A percentile compares a stretch with the other conserved stretches of the same genome.
Evolutionary conservation across 2,113 vertebrate species (phyloP).

Genomic region (Triplophysa siluroides): DNA sequence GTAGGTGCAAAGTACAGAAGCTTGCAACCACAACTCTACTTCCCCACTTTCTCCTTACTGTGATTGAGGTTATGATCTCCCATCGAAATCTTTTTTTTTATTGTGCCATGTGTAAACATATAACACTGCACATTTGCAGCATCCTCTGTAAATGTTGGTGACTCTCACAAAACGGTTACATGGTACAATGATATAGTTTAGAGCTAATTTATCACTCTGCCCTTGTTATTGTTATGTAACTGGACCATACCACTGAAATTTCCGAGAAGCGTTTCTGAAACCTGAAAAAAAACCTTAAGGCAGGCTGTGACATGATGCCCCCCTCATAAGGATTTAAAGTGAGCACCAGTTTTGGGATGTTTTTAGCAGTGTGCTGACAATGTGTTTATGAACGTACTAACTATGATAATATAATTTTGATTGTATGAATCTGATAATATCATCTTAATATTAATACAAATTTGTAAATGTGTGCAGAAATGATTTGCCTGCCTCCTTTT

Average conservation of each 20-base stretch:
- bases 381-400: too few relatives aligned
- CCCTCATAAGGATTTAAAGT: background rate
- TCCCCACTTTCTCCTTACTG: background rate
- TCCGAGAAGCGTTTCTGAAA: background rate
- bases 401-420: too few relatives aligned
- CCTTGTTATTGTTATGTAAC: slow-evolving; percentile 23
- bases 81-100: background rate
- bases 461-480: too few relatives aligned
- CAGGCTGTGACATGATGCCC: background rate
- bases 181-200: slow-evolving; percentile 12
- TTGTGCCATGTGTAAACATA: background rate
- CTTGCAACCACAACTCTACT: background rate
- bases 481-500: too few relatives aligned
- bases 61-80: background rate
- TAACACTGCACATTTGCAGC: background rate
- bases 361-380: too few relatives aligned
- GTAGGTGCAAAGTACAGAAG: background rate
- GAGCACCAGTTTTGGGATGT: background rate
- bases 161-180: slow-evolving; percentile 11
- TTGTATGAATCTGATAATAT: too few relatives aligned
- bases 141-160: background rate
- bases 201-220: background rate
- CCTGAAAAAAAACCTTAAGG: slow-evolving; percentile 3
- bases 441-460: too few relatives aligned
- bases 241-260: background rate